Base-by-base conservation (phyloP, 1,140 invertebrate species). In the Onthophagus taurus region DNA sequence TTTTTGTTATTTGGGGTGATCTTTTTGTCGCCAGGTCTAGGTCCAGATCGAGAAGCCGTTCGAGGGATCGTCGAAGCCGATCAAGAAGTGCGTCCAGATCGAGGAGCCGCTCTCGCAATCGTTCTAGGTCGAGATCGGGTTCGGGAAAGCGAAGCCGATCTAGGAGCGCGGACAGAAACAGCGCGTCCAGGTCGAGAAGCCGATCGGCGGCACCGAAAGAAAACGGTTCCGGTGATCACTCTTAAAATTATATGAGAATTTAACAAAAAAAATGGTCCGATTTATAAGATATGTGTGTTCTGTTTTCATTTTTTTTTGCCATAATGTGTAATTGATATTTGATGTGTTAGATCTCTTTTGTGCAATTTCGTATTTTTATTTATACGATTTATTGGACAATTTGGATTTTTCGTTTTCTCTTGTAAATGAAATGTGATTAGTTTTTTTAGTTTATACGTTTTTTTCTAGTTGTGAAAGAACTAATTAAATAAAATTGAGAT, bases 41-140 rank as follows among this genome's bases (percentile, higher is more conserved):
- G 16, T 71, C 69, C 47, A 66, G 70, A 42, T 73, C 71, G 13
- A 64, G 67, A 38, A 62, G 59, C 44, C 61, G 64, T 48, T 63
- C 61, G 2, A 51, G 62, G 13, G 61, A 64, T 44, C 56, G 56
- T 23, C 48, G 64, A 14, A 61, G 53, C 44, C 59, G 64, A 16
- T 64, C 64, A 4, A 52, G 65, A 39, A 66, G 64, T 48, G 58
- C 59, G 31, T 62, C 63, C 7, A 54, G 64, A 31, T 65, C 65
- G 3, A 49, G 64, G 4, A 62, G 61, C 26, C 52, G 62, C 29
- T 64, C 61, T n/a, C 57, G 60, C 19, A 59, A 59, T 18, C 61
- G 62, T 43, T 59, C 58, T 8, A 49, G 56, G 19, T 62, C 61
- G n/a, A 49, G 57, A 33, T 66, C 63, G 12, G 50, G 44, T 2